Base-by-base conservation (phyloP, 2,888 invertebrate species). In the Endotricha flammealis region DNA sequence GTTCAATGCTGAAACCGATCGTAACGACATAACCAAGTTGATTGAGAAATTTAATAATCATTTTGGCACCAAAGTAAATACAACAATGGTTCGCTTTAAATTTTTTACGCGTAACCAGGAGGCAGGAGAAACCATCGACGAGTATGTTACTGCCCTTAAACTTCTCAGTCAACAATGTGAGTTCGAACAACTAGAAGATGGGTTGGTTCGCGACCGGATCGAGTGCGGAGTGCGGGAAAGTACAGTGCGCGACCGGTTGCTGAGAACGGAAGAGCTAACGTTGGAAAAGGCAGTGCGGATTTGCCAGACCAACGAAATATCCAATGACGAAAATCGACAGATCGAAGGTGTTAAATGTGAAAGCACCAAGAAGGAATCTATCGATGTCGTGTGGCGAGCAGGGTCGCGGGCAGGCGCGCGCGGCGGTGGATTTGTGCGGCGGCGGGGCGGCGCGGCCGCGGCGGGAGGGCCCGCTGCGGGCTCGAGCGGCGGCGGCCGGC, bases 281-380 rank as follows among this genome's bases (percentile, higher is more conserved):
- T 30, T 44, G 9, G 39, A 34, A 8, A 41, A 36, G 17, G 42
- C 46, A 0, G 29, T 49, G 1, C 32, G 31, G 10, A 39, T 44
- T n/a, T 48, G 44, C 22, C 36, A 46, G 24, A 35, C 39, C 2
- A 28, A 31, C 3, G 48, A 48, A 17, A 22, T 46, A 11, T 45
- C 43, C 2, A 14, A 12, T 4, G 44, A 44, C 2, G 23, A 22
- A 4, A 22, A 16, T 4, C 35, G 38, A 6, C 32, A 35, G 22
- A 29, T 41, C 3, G 34, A 28, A 17, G n/a, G n/a, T n/a, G n/a
- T n/a, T n/a, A n/a, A n/a, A n/a, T n/a, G n/a, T n/a, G n/a, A n/a
- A n/a, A n/a, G n/a, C n/a, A n/a, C n/a, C n/a, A n/a, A n/a, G n/a
- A n/a, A n/a, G n/a, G n/a, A n/a, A n/a, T n/a, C n/a, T n/a, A n/a